Conservation (phyloP, 2,113 vertebrate genomes). For the Narcine bancroftii region DNA sequence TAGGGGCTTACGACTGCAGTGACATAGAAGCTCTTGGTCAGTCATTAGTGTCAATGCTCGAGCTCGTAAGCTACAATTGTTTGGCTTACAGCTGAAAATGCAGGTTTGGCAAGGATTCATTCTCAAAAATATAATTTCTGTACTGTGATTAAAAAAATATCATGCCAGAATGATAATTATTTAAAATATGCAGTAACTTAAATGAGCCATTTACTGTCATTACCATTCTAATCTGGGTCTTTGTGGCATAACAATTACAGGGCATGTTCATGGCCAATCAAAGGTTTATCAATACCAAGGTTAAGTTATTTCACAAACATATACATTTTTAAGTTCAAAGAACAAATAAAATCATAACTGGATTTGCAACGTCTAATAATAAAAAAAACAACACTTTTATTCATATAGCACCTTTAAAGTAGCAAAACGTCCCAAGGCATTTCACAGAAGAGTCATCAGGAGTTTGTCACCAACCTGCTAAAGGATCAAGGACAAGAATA, state of each 20-base stretch:
- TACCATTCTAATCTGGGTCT: neutral
- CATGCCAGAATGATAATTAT: neutral
- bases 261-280: neutral
- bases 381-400: neutral
- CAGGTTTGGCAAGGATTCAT: neutral
- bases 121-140: neutral
- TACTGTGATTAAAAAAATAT: neutral
- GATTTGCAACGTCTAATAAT: neutral
- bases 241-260: neutral
- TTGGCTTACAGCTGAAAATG: neutral
- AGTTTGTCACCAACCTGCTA: too few species aligned
- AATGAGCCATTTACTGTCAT: neutral
- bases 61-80: neutral
- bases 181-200: neutral
- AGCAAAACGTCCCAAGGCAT: too few species aligned
- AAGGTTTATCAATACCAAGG: neutral
- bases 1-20: neutral
- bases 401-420: neutral
- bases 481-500: too few species aligned
- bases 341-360: neutral
- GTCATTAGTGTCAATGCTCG: neutral
- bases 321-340: neutral
- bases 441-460: neutral
- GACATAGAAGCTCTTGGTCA: neutral
- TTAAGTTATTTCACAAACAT: neutral